Evolutionary conservation across 1,140 invertebrate species (phyloP), one percentile per base, ranked within the genome.

Genomic region (Neodiprion lecontei): DNA sequence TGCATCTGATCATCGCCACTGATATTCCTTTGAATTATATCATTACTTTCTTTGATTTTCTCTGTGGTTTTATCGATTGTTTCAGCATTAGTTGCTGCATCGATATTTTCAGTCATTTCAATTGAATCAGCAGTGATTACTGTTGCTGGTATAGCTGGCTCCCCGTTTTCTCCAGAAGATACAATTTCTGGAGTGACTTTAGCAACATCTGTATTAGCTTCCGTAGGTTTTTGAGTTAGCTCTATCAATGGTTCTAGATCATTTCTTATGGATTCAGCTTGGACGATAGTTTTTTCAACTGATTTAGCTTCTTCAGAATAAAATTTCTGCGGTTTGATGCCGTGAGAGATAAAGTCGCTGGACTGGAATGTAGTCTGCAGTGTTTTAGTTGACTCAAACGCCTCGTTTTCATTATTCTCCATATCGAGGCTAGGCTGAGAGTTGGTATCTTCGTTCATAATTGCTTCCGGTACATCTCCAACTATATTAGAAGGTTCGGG

Each of bases 361-460:
- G 87, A 78, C 67, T 87, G 85, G 50, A 89, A 89, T n/a, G 87
- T 87, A 0, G 86, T 88, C 50, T 87, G 87, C 1, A 89, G 74
- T 76, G 87, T 88, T 48, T 78, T 79, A 0, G 79, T 76, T 0
- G 81, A 74, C 4, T 86, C 84, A 17, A 69, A 74, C 1, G 21
- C n/a, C 8, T 88, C 86, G 1, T 67, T 77, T 7, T 85, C 85
- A 8, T 86, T 83, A 12, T 76, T 81, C 11, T 88, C 86, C 1
- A 87, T 48, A 9, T 88, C 86, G 28, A 88, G 74, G 77, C 84
- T 88, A 14, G 86, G 83, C 49, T 88, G 88, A 0, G 88, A 89
- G 71, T 82, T 89, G 0, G 86, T 87, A 14, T 89, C 87, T 53
- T 89, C 86, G 40, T 88, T 89, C 79, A 89, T 88, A 50, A 87